phyloP scores from a whole-genome alignment of 2,113 vertebrate species.

The Plotosus lineatus region DNA sequence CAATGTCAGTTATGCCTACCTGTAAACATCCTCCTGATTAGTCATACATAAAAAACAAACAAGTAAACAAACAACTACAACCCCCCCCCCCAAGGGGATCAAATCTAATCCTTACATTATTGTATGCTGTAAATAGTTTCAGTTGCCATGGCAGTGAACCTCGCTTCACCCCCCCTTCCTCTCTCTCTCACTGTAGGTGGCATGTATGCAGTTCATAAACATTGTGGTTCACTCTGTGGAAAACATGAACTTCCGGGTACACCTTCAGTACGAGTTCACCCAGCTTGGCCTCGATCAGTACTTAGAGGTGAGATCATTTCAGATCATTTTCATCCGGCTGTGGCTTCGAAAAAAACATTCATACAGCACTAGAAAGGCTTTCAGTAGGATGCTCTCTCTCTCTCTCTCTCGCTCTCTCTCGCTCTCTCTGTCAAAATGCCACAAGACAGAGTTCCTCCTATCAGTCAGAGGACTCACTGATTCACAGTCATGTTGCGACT shows the following conservation, averaged over 20 bases:
- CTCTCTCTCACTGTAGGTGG: constrained; percentile 75
- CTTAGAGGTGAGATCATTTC: constrained; percentile 83
- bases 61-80: no score
- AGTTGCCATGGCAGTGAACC: neutral
- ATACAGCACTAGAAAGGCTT: neutral
- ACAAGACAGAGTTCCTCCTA: neutral
- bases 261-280: constrained; percentile 94
- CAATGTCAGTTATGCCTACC: no score
- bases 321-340: neutral
- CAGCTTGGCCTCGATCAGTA: constrained; percentile 88
- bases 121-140: neutral
- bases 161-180: neutral
- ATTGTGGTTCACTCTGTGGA: constrained; percentile 98
- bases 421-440: no score
- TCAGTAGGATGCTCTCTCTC: neutral
- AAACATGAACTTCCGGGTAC: constrained; percentile 98
- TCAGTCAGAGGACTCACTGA: neutral
- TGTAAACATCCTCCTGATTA: no score
- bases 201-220: constrained; percentile 99
- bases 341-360: neutral
- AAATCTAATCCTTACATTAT: neutral
- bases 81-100: no score
- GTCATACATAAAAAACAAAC: no score
- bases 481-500: neutral
- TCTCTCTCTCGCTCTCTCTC: neutral